Base-by-base conservation (phyloP, 2,113 vertebrate species). In the Microtus pennsylvanicus region DNA sequence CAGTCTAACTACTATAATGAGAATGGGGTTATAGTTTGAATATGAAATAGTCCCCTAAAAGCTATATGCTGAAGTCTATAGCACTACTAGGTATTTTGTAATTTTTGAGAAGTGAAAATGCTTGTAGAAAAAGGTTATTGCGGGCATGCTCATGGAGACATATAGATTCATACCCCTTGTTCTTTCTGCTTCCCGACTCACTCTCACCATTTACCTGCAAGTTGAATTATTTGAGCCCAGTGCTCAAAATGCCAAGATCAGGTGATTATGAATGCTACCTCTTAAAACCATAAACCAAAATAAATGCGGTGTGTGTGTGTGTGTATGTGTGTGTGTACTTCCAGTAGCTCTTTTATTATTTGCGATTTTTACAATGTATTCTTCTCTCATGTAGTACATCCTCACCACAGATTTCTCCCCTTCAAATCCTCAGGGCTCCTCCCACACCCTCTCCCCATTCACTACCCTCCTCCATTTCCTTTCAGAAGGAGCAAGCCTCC, bases 171-270 rank as follows among this genome's bases (percentile, higher is more conserved):
- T 45, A 52, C 7, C 17, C 3, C 33, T 24, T 24, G 5, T 3
- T 13, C 19, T 38, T 22, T 61, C 33, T 72, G 35, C 21, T 35
- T 69, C 30, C 19, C 42, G 11, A 35, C 10, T 75, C 9, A 6
- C 5, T 19, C 26, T 42, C 52, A 42, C 1, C 14, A 26, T 76
- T 58, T 4, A 65, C 9, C n/a, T 50, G 9, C 50, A 74, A 55
- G 8, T 1, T 61, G 7, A 26, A 19, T 9, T 58, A 58, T 58
- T 21, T 2, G 16, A 58, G 0, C 2, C 14, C 35, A 12, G 14
- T 21, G 33, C 24, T 9, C 30, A 17, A 63, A 89, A 61, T 9
- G 22, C 61, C 9, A 1, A n/a, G 19, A 28, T n/a, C 22, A 16
- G 24, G 21, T 28, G 12, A 87, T 38, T 47, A n/a, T 26, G 33